Percentiles rank a stretch among this genome's conserved stretches.
phyloP scores from a whole-genome alignment of 2,113 vertebrate genomes.

The Sceloporus tristichus region DNA sequence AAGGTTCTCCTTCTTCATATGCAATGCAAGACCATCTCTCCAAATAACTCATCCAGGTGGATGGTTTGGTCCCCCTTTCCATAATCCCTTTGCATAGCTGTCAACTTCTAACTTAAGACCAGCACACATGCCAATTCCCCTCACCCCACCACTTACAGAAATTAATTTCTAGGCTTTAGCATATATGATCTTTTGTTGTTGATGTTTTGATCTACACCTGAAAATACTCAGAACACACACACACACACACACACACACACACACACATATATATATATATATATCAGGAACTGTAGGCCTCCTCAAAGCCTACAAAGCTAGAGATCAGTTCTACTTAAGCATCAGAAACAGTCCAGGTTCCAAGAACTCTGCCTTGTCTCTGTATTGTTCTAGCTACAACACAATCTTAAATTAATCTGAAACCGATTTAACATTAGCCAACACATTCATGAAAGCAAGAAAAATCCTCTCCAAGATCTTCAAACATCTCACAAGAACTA shows the following conservation, averaged over 20 bases:
- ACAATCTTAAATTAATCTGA: neutral
- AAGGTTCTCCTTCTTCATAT: accelerated
- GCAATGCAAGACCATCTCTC: conserved; percentile 19
- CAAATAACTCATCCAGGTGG: conserved; percentile 3
- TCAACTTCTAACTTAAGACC: neutral
- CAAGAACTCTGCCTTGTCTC: neutral
- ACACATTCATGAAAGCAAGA: neutral
- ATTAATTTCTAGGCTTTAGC: accelerated
- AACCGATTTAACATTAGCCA: neutral
- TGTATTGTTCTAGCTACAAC: neutral
- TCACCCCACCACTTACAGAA: neutral
- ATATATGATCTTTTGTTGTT: neutral
- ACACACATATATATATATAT: neutral
- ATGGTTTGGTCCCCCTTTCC: neutral
- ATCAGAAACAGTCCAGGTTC: neutral
- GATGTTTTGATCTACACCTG: neutral
- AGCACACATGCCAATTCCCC: neutral
- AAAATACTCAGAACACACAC: neutral
- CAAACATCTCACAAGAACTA: neutral
- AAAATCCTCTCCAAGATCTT: neutral
- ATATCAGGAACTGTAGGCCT: neutral
- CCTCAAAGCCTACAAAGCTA: neutral
- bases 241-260: no score
- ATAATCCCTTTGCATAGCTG: conserved; percentile 14
- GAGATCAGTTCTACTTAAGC: neutral